These are phyloP conservation scores for Sminthurides aquaticus DNA, from an alignment of 2,888 invertebrate genomes.

Conservation along the genomic window DNA sequence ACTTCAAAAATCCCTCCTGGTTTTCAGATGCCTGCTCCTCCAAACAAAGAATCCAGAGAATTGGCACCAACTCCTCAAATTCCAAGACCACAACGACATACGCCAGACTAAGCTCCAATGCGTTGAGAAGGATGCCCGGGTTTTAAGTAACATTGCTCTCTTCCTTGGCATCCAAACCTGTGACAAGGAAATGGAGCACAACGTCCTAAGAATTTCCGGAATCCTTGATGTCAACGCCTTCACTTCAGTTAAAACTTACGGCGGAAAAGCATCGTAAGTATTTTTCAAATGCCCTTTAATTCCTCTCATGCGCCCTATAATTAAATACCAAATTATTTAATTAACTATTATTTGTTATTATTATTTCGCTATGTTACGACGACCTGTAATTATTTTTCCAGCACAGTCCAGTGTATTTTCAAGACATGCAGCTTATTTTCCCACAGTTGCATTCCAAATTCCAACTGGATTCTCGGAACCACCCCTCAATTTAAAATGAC, in stretches of 20 bases:
- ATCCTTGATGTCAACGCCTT: constrained; percentile 36
- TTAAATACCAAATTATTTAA: too few relatives aligned
- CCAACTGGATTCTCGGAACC: constrained; percentile 28
- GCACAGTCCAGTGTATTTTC: constrained; percentile 32
- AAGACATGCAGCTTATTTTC: constrained; percentile 23
- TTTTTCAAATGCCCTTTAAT: too few relatives aligned
- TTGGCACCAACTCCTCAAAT: constrained; percentile 28
- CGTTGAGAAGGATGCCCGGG: constrained; percentile 30
- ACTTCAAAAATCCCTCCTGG: constrained; percentile 35
- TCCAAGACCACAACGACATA: constrained; percentile 33
- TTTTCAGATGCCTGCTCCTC: constrained; percentile 31
- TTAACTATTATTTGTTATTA: background rate
- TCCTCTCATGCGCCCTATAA: too few relatives aligned
- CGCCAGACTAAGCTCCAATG: constrained; percentile 30
- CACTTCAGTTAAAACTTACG: constrained; percentile 29
- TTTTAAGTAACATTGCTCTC: constrained; percentile 28
- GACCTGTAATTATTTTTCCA: constrained; percentile 10
- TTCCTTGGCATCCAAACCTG: constrained; percentile 15
- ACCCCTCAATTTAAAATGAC: constrained; percentile 22
- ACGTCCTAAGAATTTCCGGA: constrained; percentile 30
- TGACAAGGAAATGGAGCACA: constrained; percentile 23
- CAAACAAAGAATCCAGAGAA: constrained; percentile 24
- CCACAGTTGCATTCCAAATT: constrained; percentile 34
- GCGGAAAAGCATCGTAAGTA: background rate
- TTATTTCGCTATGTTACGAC: background rate